Evolutionary conservation across 2,113 vertebrate species (phyloP), one percentile per base, ranked within the genome.

Genomic region (Scalopus aquaticus): DNA sequence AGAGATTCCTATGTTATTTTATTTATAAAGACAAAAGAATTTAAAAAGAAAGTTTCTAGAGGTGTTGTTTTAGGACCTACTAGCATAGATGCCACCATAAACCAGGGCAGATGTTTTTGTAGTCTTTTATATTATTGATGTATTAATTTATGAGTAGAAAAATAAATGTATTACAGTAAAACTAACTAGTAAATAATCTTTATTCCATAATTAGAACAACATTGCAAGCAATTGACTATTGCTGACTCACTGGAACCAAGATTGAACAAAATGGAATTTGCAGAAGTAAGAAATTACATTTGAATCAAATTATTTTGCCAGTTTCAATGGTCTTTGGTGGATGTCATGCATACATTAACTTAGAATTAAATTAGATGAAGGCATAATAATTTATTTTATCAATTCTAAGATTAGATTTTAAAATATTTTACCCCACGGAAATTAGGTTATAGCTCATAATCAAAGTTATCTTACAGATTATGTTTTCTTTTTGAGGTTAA

Each of bases 211-310:
- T 90, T 97, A 98, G 86, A 81, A 90, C 28, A 84, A 54, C 87
- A 58, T 64, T 95, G 79, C 77, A 86, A 73, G 69, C 79, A 97
- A 35, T 24, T 98, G 97, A 89, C 97, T 95, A 78, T 97, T 15
- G 0, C 81, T 26, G 95, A 96, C 19, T 96, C 97, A 0, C 12
- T 96, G 96, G 96, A 77, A 28, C 67, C 92, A 97, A 97, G 95
- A 93, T 2, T 98, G 80, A 95, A 83, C 12, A 44, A 95, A 81
- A 46, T 92, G 28, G 96, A 98, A 90, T 98, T 98, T 96, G 67
- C 39, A 74, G 96, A 98, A 98, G 98, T 99, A 93, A 98, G 98
- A 94, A 96, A 26, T 94, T 96, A 91, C 78, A 83, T 87, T 72
- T 79, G 4, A 92, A 83, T 91, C 46, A 90, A 88, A 95, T 93